These are phyloP conservation scores for Zaprionus lineosus DNA, from an alignment of 2,888 invertebrate genomes.

Conservation along the genomic window DNA sequence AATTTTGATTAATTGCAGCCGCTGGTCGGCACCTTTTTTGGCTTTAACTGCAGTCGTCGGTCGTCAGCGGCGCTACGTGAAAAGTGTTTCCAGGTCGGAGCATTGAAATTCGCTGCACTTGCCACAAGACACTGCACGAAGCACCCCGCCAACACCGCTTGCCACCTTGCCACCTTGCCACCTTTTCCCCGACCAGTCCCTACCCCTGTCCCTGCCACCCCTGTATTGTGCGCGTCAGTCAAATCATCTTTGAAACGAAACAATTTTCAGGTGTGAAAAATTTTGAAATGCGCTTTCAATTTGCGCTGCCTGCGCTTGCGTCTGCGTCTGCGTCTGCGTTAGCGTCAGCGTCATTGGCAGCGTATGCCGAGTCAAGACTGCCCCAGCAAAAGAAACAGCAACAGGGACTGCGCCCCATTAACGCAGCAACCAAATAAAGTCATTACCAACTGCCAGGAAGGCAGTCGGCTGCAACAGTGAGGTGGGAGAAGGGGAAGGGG, in stretches of 20 bases:
- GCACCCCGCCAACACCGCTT: neutral
- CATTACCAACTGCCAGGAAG: conserved; percentile 62
- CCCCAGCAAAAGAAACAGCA: conserved; percentile 2
- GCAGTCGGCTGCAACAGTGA: neutral
- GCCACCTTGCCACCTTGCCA: neutral
- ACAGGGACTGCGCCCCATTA: conserved; percentile 58
- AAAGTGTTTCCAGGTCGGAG: conserved; percentile 67
- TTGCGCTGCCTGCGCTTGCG: conserved; percentile 61
- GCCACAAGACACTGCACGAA: conserved; percentile 32
- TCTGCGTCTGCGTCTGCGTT: neutral
- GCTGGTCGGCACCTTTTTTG: conserved; percentile 43
- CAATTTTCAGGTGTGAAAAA: conserved; percentile 76
- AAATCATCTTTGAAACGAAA: conserved; percentile 60
- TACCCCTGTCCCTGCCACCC: conserved; percentile 9
- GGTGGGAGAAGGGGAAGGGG: neutral
- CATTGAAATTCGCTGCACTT: conserved; percentile 68
- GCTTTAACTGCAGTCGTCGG: conserved; percentile 27
- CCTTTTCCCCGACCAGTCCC: neutral
- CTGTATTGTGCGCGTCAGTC: conserved; percentile 48
- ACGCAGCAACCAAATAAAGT: conserved; percentile 77
- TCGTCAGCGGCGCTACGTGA: conserved; percentile 67
- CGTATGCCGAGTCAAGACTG: neutral
- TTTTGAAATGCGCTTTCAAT: conserved; percentile 76
- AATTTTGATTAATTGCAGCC: conserved; percentile 73
- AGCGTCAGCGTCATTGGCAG: neutral